Percentiles rank a stretch among this genome's conserved stretches.
phyloP scores from a whole-genome alignment of 2,888 invertebrate species.

The Apamea sordens region DNA sequence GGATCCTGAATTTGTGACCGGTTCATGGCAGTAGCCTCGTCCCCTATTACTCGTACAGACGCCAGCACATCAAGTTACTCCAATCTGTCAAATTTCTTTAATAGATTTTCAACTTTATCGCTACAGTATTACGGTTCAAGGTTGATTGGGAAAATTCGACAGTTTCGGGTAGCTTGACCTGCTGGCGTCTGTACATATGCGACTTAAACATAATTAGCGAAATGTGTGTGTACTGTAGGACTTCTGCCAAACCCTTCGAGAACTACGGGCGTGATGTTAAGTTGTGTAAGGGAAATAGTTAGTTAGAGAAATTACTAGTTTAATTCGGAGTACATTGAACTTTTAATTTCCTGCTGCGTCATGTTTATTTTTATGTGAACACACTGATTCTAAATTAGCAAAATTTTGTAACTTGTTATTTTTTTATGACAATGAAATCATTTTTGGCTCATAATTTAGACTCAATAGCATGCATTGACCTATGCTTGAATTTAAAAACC shows the following conservation, averaged over 20 bases:
- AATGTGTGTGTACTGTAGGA: background rate
- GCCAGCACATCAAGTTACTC: too few species aligned
- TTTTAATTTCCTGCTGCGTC: background rate
- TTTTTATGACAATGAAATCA: conserved; percentile 1
- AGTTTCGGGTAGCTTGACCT: too few species aligned
- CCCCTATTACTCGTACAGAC: too few species aligned
- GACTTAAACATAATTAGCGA: background rate
- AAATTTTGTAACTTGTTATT: background rate
- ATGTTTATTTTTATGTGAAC: conserved; percentile 1
- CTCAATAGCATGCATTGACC: conserved; percentile 12
- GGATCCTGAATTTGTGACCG: background rate
- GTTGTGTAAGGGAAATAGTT: background rate
- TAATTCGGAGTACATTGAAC: conserved; percentile 8
- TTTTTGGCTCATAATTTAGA: conserved; percentile 4
- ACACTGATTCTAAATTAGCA: background rate
- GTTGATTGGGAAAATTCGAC: too few species aligned
- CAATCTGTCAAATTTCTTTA: too few species aligned
- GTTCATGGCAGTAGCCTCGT: background rate
- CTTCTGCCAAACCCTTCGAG: background rate
- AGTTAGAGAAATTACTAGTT: background rate
- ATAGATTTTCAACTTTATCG: too few species aligned
- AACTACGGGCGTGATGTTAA: background rate
- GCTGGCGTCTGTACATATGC: background rate
- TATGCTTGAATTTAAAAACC: background rate
- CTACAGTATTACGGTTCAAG: too few species aligned